phyloP scores from a whole-genome alignment of 2,888 invertebrate genomes.

The Metallyticus violacea region DNA sequence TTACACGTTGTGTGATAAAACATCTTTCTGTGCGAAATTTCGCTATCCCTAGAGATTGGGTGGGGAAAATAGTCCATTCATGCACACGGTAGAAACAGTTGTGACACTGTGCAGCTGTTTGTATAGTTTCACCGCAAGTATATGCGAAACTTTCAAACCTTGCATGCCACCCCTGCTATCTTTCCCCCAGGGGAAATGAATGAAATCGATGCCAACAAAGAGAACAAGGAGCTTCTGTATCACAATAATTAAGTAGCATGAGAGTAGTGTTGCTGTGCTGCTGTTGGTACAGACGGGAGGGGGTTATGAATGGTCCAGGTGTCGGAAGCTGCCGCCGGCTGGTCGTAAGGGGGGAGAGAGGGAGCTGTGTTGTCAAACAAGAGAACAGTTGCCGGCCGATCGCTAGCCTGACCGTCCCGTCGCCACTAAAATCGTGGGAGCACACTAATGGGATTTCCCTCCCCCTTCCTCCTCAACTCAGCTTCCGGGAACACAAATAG shows the following conservation, averaged over 20 bases:
- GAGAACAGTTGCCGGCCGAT: background rate
- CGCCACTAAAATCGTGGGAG: background rate
- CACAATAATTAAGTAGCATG: background rate
- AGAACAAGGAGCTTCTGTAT: background rate
- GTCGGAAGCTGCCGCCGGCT: background rate
- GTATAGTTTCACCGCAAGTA: too few species aligned
- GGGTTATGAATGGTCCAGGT: background rate
- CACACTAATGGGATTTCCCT: background rate
- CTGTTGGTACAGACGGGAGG: too few species aligned
- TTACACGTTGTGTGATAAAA: too few species aligned
- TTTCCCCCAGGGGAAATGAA: background rate
- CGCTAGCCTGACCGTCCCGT: too few species aligned
- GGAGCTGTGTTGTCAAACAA: background rate
- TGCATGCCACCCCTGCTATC: background rate
- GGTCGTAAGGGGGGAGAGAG: too few species aligned
- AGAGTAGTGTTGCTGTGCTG: too few species aligned
- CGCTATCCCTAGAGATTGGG: too few species aligned
- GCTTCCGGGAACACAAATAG: background rate
- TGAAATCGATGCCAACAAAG: background rate
- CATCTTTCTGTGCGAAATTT: too few species aligned
- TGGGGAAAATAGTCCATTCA: too few species aligned
- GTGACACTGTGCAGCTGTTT: too few species aligned
- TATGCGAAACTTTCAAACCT: too few species aligned
- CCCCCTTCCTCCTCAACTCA: background rate
- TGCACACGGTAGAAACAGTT: too few species aligned